A percentile compares a stretch with the other conserved stretches of the same genome.
Conservation (phyloP, 2,113 vertebrate genomes). For the Sporophila hypoxantha region DNA sequence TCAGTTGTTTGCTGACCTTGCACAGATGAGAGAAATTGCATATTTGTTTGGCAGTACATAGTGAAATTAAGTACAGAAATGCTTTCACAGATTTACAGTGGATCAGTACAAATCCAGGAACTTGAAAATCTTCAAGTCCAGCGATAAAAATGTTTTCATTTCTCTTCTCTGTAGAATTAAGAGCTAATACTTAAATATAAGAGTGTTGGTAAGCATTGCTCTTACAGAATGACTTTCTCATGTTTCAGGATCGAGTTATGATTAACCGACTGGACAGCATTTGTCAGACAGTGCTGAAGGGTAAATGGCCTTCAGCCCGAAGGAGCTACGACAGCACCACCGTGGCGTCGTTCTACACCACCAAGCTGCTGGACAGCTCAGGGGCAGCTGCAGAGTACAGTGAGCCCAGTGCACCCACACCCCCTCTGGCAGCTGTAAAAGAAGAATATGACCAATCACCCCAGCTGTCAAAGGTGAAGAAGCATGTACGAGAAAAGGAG, state of each 20-base stretch:
- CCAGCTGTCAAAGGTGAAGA: slow-evolving; percentile 99
- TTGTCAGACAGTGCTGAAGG: slow-evolving; percentile 96
- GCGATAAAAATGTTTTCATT: not conserved
- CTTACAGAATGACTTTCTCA: not conserved
- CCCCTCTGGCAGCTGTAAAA: slow-evolving; percentile 57
- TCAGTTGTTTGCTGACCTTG: not conserved
- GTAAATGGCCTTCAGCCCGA: slow-evolving; percentile 90
- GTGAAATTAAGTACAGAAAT: not conserved
- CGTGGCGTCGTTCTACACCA: slow-evolving; percentile 96
- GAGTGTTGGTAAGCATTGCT: not conserved
- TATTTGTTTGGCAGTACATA: not conserved
- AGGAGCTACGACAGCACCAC: slow-evolving; percentile 84
- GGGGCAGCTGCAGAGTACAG: slow-evolving; percentile 68
- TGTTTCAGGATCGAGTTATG: slow-evolving; percentile 90
- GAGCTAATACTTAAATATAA: not conserved
- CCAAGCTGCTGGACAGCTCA: slow-evolving; percentile 90
- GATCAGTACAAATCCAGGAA: not conserved
- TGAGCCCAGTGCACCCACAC: slow-evolving; percentile 66
- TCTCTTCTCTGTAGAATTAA: not conserved
- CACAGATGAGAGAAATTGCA: not conserved
- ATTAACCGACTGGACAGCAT: slow-evolving; percentile 97
- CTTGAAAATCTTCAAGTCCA: not conserved
- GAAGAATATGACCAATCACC: slow-evolving; percentile 88
- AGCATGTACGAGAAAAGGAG: slow-evolving; percentile 99
- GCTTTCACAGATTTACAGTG: not conserved